Base-by-base conservation (phyloP, 1,140 invertebrate species). In the Cylas formicarius region DNA sequence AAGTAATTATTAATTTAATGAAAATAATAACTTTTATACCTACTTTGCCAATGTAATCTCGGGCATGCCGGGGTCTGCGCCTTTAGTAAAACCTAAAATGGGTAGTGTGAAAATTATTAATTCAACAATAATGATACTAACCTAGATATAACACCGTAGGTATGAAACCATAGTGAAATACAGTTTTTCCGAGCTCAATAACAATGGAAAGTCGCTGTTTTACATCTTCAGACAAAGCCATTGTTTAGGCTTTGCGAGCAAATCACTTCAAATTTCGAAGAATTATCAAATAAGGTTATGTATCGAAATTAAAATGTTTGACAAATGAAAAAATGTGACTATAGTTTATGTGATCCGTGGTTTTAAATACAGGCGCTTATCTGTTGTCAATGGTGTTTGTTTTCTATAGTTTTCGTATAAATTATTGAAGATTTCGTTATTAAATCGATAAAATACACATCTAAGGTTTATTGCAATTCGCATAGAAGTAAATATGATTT, bases 151-250 rank as follows among this genome's bases (percentile, higher is more conserved):
- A 51, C 19, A 81, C 72, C 8, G 76, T 69, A 2, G 80, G 80
- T 44, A 82, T 76, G 34, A 81, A 82, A 20, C 77, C 78, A 73
- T 78, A 82, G 53, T 81, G 80, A 44, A 81, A 81, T 34, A 75
- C 63, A 3, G 70, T 72, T 63, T 80, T 81, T 3, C 69, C 67
- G 2, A 73, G 49, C 10, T 72, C 70, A 23, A 81, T 65, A 7
- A 82, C 72, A 5, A 74, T 58, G 9, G 71, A 67, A 22, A 82
- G 58, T 57, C 78, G 73, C 51, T 78, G 72, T 60, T 80, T 80
- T 1, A 67, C 72, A 24, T 66, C 66, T 5, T 66, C 60, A n/a
- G 54, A 57, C 40, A 62, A 48, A 37, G 44, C 57, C 57, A 59
- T 57, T 52, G 42, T 52, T 31, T 22, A 2, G 3, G 2, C 2